Percentiles rank a stretch among this genome's conserved stretches.
Evolutionary conservation across 2,797 vertebrate genomes (phyloP).

Genomic region (Paramormyrops hopkinsi): DNA sequence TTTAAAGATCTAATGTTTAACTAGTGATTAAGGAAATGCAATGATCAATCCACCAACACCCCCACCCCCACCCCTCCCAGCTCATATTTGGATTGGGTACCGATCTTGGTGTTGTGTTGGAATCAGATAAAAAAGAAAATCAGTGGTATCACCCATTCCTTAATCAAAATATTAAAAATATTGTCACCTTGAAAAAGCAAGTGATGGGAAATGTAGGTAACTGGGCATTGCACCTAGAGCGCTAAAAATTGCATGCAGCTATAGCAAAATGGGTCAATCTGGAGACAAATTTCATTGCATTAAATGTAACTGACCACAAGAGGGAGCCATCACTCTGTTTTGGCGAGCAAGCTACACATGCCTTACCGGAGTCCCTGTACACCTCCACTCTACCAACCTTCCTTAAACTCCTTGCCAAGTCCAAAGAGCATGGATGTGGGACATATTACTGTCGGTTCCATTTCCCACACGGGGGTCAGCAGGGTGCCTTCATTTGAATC

Average conservation of each 20-base stretch:
- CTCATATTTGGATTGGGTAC: background rate
- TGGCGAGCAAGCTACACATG: background rate
- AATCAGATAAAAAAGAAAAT: background rate
- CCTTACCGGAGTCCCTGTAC: background rate
- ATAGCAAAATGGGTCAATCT: background rate
- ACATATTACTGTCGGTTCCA: background rate
- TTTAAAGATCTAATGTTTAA: background rate
- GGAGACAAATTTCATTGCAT: background rate
- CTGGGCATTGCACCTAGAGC: background rate
- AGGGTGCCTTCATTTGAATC: background rate
- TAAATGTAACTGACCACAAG: background rate
- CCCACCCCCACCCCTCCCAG: background rate
- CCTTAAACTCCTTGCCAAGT: background rate
- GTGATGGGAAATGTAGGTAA: background rate
- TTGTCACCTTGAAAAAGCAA: background rate
- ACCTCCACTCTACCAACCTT: background rate
- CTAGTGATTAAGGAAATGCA: background rate
- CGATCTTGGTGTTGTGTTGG: background rate
- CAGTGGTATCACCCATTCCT: background rate
- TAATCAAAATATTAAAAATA: background rate
- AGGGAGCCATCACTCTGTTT: background rate
- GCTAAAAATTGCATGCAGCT: background rate
- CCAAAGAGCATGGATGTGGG: background rate
- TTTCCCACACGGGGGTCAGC: background rate
- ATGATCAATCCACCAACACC: background rate